Percentiles rank a stretch among this genome's conserved stretches.
These are phyloP conservation scores for Anguilla obscura DNA, from an alignment of 2,797 vertebrate genomes.

Conservation along the genomic window DNA sequence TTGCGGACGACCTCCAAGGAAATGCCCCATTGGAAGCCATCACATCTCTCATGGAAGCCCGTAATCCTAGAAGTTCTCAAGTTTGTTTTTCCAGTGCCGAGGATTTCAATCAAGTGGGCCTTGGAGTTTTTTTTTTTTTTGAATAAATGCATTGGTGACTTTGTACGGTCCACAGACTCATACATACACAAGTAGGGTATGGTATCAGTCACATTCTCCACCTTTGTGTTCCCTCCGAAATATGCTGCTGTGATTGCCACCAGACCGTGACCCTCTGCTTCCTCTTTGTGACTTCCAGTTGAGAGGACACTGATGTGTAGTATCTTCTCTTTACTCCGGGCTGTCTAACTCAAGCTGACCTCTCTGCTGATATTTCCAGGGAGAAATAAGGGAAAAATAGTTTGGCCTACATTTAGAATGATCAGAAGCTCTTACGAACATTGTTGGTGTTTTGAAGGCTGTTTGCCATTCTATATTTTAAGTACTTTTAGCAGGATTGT, in stretches of 20 bases:
- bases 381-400: neutral
- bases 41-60: neutral
- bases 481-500: neutral
- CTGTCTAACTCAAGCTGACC: neutral
- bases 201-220: neutral
- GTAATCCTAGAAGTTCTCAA: neutral
- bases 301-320: neutral
- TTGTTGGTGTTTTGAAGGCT: neutral
- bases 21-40: neutral
- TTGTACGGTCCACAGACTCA: neutral
- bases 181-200: neutral
- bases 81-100: neutral
- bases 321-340: neutral
- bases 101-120: conserved; percentile 2
- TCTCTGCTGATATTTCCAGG: neutral
- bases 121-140: neutral
- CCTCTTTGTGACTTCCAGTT: neutral
- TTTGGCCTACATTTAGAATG: neutral
- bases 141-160: neutral
- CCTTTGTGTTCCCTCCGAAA: neutral
- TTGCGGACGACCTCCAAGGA: neutral
- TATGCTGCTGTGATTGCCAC: neutral
- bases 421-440: neutral
- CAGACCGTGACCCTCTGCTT: neutral
- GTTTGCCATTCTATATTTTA: neutral